Evolutionary conservation across 2,797 vertebrate genomes (phyloP).

Genomic region (Molossus molossus): DNA sequence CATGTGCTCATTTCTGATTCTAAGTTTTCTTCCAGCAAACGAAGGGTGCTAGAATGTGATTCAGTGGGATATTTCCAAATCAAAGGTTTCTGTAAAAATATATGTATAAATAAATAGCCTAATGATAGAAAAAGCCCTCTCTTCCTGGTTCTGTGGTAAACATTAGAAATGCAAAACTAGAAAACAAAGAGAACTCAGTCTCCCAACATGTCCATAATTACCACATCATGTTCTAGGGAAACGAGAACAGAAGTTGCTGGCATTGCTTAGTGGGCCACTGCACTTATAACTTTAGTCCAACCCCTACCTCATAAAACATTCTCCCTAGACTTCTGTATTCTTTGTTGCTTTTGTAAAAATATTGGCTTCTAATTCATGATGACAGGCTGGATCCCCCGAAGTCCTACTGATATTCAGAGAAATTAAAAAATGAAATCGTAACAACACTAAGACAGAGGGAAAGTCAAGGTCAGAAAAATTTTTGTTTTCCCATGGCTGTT

Average conservation of each 20-base stretch:
- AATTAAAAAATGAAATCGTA: slow-evolving; percentile 1
- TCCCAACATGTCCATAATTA: not conserved
- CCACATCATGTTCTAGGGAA: not conserved
- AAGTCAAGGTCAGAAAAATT: not conserved
- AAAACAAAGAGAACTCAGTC: not conserved
- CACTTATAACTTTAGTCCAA: not conserved
- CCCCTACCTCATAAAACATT: not conserved
- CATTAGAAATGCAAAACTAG: not conserved
- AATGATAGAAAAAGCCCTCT: not conserved
- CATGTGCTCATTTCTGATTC: slow-evolving; percentile 41
- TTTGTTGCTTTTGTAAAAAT: not conserved
- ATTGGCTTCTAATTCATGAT: slow-evolving; percentile 12
- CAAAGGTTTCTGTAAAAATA: slow-evolving; percentile 31
- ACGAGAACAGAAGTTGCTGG: not conserved
- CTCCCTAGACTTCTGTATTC: not conserved
- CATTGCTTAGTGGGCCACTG: not conserved
- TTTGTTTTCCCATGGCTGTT: not conserved
- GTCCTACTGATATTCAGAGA: not conserved
- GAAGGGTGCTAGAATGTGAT: not conserved
- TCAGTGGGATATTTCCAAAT: not conserved
- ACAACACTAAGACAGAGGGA: not conserved
- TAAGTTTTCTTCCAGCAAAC: slow-evolving; percentile 9
- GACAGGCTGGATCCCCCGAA: not conserved
- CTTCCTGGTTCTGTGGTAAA: slow-evolving; percentile 8
- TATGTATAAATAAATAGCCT: not conserved